phyloP scores from a whole-genome alignment of 2,113 vertebrate genomes.

The Hippocampus guttulatus region DNA sequence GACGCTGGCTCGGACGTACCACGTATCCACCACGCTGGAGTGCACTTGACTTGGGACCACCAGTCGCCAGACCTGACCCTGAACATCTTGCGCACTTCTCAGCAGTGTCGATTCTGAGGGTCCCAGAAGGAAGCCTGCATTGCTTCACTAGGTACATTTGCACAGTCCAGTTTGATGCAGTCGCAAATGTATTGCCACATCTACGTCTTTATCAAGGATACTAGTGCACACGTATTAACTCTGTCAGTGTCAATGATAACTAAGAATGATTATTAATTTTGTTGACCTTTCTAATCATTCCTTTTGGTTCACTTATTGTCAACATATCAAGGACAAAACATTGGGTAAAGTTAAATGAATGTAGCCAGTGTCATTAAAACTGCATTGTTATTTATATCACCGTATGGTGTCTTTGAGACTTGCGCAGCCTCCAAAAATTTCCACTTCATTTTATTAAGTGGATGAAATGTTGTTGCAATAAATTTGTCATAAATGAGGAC shows the following conservation, averaged over 20 bases:
- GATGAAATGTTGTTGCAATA: too few relatives aligned
- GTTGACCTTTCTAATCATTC: neutral
- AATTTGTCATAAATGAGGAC: too few relatives aligned
- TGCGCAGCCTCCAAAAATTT: too few relatives aligned
- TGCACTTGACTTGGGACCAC: constrained; percentile 30
- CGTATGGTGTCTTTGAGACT: too few relatives aligned
- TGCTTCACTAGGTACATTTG: neutral
- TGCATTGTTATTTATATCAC: too few relatives aligned
- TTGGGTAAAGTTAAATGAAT: neutral
- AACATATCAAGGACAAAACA: neutral
- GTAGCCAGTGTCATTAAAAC: too few relatives aligned
- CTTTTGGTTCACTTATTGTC: neutral
- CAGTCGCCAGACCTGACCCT: neutral
- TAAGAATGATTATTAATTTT: neutral
- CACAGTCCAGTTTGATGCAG: neutral
- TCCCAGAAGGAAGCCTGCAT: neutral
- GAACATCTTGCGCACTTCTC: neutral
- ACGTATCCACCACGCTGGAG: constrained; percentile 65
- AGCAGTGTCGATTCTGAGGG: neutral
- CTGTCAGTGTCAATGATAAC: neutral
- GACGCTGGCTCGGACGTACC: constrained; percentile 67
- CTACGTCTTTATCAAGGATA: neutral
- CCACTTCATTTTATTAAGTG: too few relatives aligned
- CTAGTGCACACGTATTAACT: neutral
- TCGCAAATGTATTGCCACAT: neutral